These are phyloP conservation scores for Gymnocephalus cernua DNA, from an alignment of 2,113 vertebrate species.

Conservation along the genomic window DNA sequence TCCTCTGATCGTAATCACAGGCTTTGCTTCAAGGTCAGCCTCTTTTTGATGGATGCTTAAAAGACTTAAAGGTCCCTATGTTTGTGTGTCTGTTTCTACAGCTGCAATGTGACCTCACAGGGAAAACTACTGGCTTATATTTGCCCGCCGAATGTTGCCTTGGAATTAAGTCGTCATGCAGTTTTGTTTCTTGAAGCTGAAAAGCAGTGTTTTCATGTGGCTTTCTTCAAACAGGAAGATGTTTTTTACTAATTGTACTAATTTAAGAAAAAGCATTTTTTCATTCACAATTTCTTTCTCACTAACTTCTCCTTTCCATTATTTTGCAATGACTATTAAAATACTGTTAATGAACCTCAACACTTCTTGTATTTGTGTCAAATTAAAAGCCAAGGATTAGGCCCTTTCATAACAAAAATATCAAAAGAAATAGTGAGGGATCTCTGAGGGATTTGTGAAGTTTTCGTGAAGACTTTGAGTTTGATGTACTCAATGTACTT, in stretches of 20 bases:
- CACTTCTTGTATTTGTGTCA: not conserved
- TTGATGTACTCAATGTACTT: not conserved
- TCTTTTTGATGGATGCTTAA: slow-evolving; percentile 16
- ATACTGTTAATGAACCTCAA: not conserved
- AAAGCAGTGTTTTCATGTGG: not conserved
- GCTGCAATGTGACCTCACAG: not conserved
- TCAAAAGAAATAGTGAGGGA: slow-evolving; percentile 5
- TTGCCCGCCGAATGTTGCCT: not conserved
- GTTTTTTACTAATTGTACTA: not conserved
- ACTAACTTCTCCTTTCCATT: not conserved
- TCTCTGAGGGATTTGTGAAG: not conserved
- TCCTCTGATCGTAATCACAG: slow-evolving; percentile 28
- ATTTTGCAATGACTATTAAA: not conserved
- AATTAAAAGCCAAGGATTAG: not conserved
- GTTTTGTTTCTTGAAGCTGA: not conserved
- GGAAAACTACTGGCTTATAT: not conserved
- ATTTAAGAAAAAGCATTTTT: not conserved
- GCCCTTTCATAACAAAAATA: not conserved
- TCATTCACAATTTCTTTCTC: not conserved
- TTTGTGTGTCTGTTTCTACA: not conserved
- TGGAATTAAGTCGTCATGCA: not conserved
- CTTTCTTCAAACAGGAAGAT: not conserved
- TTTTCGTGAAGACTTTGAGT: not conserved
- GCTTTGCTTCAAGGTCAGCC: slow-evolving; percentile 18
- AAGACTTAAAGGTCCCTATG: slow-evolving; percentile 17